Evolutionary conservation across 2,888 invertebrate genomes (phyloP), one percentile per base, ranked within the genome.

Genomic region (Endotricha flammealis): DNA sequence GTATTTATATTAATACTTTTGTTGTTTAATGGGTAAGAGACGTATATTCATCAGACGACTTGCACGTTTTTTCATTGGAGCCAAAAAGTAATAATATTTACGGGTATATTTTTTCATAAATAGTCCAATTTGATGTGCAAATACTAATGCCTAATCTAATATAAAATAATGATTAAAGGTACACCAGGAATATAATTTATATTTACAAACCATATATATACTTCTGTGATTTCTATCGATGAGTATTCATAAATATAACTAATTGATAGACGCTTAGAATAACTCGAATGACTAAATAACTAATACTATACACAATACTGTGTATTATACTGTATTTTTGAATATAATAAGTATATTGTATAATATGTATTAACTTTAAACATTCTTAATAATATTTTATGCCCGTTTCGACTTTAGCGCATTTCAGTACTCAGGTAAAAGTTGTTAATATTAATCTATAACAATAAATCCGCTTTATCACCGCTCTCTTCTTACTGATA

Each of bases 201-300:
- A 78, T 78, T 74, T 77, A 78, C 77, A 78, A 58, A 20, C 6
- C 16, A 6, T 48, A 56, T 57, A 56, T 43, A 54, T 52, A 56
- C 48, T 54, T 48, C 53, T 63, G 62, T 46, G 49, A 48, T 44
- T 44, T 46, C 54, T 49, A 47, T 58, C 54, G 57, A 57, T 72
- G 70, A 67, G 65, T 72, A 75, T 62, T 57, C 62, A 65, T 64
- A 64, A 59, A 63, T 65, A 64, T 34, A 53, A 44, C 38, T 52
- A 36, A 62, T 53, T 29, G 33, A 49, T 53, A 58, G 60, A 53
- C 50, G 53, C 59, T 53, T 54, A 55, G 5, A 36, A 43, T 34
- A 35, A 46, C 45, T 49, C 35, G 12, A 27, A 44, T 46, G 37
- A 39, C 31, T 38, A 34, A 25, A 30, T 29, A 32, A 8, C 13